Conservation (phyloP, 2,888 invertebrate genomes). For the Poecilus cupreus region DNA sequence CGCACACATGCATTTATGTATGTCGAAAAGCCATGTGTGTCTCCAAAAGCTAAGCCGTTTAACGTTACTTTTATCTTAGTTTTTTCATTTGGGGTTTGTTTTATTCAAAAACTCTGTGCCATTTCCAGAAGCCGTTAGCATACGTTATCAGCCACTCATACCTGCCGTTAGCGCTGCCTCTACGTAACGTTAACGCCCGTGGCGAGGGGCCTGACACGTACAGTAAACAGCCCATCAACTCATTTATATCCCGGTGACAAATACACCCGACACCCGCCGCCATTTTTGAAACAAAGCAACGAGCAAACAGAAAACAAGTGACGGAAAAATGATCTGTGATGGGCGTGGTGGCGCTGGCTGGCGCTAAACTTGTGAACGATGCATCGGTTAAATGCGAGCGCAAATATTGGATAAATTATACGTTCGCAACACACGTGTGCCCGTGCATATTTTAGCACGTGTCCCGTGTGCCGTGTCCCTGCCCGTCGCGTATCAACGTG, state of each 20-base stretch:
- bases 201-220: conserved; percentile 32
- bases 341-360: conserved; percentile 1
- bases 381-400: conserved; percentile 35
- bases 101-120: conserved; percentile 66
- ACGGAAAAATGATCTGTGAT: conserved; percentile 24
- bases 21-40: conserved; percentile 26
- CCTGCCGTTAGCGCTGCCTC: neutral
- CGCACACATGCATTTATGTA: conserved; percentile 26
- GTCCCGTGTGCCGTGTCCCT: conserved; percentile 23
- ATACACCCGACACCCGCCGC: conserved; percentile 37
- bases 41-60: conserved; percentile 63
- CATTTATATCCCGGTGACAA: conserved; percentile 52
- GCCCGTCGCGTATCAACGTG: conserved; percentile 12
- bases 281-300: conserved; percentile 40
- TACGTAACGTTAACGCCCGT: conserved; percentile 4
- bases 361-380: conserved; percentile 3
- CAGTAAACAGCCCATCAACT: conserved; percentile 45
- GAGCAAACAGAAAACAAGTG: conserved; percentile 13
- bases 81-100: conserved; percentile 69
- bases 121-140: conserved; percentile 35
- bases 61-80: conserved; percentile 68
- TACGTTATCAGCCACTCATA: conserved; percentile 31
- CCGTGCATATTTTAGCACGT: conserved; percentile 45
- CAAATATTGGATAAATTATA: conserved; percentile 45
- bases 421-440: conserved; percentile 41